Conservation (phyloP, 2,888 invertebrate genomes). For the Nomada ferruginata region DNA sequence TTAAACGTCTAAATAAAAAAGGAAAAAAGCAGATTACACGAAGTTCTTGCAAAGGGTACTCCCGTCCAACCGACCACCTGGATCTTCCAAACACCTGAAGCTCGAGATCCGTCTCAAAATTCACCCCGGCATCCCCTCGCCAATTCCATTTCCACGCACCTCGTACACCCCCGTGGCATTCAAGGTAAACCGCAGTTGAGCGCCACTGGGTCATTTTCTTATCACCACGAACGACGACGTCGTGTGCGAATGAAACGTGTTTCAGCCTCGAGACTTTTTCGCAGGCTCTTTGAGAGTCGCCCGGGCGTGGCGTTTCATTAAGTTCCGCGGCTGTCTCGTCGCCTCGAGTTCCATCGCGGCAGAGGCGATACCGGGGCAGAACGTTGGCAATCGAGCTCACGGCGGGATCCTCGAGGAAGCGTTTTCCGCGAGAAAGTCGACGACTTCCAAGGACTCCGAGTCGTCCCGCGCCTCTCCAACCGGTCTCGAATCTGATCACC, state of each 20-base stretch:
- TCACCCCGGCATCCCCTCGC: background rate
- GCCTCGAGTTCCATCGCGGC: slow-evolving; percentile 21
- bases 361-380: background rate
- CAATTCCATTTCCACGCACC: background rate
- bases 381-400: background rate
- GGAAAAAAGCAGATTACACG: background rate
- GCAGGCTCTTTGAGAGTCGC: slow-evolving; percentile 25
- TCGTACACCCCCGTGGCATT: background rate
- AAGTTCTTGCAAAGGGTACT: background rate
- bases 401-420: slow-evolving; percentile 5
- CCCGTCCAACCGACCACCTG: background rate
- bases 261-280: slow-evolving; percentile 43
- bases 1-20: background rate
- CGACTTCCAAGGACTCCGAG: slow-evolving; percentile 8
- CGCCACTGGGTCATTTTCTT: slow-evolving; percentile 14
- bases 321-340: slow-evolving; percentile 18
- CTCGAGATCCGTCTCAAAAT: background rate
- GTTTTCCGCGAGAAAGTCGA: slow-evolving; percentile 15
- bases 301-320: slow-evolving; percentile 46
- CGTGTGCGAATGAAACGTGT: slow-evolving; percentile 30
- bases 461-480: slow-evolving; percentile 18
- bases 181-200: slow-evolving; percentile 5
- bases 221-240: slow-evolving; percentile 28
- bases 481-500: slow-evolving; percentile 45
- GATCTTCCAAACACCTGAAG: background rate